phyloP scores from a whole-genome alignment of 2,888 invertebrate genomes.

The Graphium colonna region DNA sequence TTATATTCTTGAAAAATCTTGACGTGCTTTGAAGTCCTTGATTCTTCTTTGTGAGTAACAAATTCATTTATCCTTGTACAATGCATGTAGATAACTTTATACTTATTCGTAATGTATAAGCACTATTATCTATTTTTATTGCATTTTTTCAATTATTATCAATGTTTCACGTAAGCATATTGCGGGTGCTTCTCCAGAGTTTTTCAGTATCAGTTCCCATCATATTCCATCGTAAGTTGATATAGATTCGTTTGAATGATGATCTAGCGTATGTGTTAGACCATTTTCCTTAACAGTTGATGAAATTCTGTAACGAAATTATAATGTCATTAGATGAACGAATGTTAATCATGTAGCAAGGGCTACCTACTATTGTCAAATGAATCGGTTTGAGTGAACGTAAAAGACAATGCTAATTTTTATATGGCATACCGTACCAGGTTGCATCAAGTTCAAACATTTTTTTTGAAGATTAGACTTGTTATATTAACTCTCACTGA shows the following conservation, averaged over 20 bases:
- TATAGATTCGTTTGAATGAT: slow-evolving; percentile 50
- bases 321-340: too few species aligned
- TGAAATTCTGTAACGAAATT: slow-evolving; percentile 51
- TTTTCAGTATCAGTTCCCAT: slow-evolving; percentile 26
- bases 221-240: slow-evolving; percentile 57
- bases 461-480: too few species aligned
- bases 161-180: neutral
- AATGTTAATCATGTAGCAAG: too few species aligned
- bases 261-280: slow-evolving; percentile 42
- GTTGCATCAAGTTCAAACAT: too few species aligned
- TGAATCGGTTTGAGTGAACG: too few species aligned
- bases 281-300: slow-evolving; percentile 61
- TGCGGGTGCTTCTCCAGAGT: neutral
- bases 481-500: too few species aligned
- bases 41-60: too few species aligned
- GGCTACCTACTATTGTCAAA: too few species aligned
- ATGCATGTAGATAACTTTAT: neutral
- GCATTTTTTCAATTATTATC: neutral
- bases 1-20: too few species aligned
- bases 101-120: neutral
- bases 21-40: too few species aligned
- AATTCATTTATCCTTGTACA: neutral
- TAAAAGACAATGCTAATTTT: too few species aligned
- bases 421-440: too few species aligned
- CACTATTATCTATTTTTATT: neutral